Base-by-base conservation (phyloP, 2,888 invertebrate species). In the Tipula confusa region DNA sequence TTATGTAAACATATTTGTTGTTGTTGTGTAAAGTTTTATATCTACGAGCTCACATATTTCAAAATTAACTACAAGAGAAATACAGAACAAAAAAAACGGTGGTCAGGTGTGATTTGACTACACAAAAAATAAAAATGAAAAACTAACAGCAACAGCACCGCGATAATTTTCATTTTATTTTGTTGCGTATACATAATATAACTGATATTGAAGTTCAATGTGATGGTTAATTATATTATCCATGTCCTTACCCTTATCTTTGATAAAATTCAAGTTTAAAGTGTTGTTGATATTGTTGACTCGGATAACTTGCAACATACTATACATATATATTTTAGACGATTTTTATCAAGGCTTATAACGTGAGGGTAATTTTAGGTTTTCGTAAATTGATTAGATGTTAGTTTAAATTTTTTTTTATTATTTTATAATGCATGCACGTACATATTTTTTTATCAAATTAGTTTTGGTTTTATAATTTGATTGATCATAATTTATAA, bases 71-170 rank as follows among this genome's bases (percentile, higher is more conserved):
- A 64, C 24, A 64, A 24, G 64, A 64, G 24, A 24, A 64, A 24
- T 64, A 64, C 64, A 64, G 24, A 64, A 64, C 6, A 4, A 6
- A 24, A 64, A 64, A 64, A 64, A 64, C 64, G 64, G 64, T 24
- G 64, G 64, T 64, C 64, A 64, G 64, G 64, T 64, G 64, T 64
- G 64, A 64, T 64, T 64, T 64, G 24, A 24, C 64, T 64, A 64
- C 64, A 64, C n/a, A n/a, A n/a, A n/a, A n/a, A 64, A 64, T 2
- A 64, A 64, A 64, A 64, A 18, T 24, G 43, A 43, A 43, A 43
- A 64, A 64, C 64, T 64, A 64, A 64, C 64, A 64, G 64, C 64
- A 64, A 64, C 64, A 64, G 64, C 64, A 64, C 64, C 64, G 64
- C 64, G 64, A 64, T 64, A 64, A 64, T 64, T 64, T 64, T 64